phyloP scores from a whole-genome alignment of 1,140 invertebrate species.

The Lasaia peninsularis region DNA sequence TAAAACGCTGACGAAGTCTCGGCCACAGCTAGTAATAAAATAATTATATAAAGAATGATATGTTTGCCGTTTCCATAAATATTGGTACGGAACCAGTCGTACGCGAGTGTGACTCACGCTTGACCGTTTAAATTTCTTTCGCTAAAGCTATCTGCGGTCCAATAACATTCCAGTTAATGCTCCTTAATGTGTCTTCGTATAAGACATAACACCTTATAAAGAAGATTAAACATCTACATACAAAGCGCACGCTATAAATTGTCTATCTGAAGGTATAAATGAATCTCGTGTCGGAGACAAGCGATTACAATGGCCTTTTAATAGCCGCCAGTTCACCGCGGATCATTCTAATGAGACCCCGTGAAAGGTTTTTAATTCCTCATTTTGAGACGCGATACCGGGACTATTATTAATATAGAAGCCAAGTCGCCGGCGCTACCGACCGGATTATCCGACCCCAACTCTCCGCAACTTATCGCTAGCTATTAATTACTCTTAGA shows the following conservation, averaged over 20 bases:
- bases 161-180: neutral
- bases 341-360: slow-evolving; percentile 70
- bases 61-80: too few species aligned
- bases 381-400: slow-evolving; percentile 62
- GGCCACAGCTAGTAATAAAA: too few species aligned
- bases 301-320: slow-evolving; percentile 54
- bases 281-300: slow-evolving; percentile 41
- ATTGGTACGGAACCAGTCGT: too few species aligned
- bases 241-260: neutral
- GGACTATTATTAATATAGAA: slow-evolving; percentile 69
- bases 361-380: slow-evolving; percentile 75
- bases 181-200: neutral
- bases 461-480: slow-evolving; percentile 60
- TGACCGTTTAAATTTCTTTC: too few species aligned
- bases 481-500: slow-evolving; percentile 72
- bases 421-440: slow-evolving; percentile 47
- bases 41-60: too few species aligned
- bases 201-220: neutral
- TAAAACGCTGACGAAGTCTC: too few species aligned
- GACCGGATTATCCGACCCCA: slow-evolving; percentile 51
- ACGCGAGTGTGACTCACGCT: too few species aligned
- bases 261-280: slow-evolving; percentile 31
- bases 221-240: neutral
- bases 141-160: too few species aligned
- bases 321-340: slow-evolving; percentile 48